phyloP scores from a whole-genome alignment of 2,113 vertebrate genomes.

The Nycticorax nycticorax region DNA sequence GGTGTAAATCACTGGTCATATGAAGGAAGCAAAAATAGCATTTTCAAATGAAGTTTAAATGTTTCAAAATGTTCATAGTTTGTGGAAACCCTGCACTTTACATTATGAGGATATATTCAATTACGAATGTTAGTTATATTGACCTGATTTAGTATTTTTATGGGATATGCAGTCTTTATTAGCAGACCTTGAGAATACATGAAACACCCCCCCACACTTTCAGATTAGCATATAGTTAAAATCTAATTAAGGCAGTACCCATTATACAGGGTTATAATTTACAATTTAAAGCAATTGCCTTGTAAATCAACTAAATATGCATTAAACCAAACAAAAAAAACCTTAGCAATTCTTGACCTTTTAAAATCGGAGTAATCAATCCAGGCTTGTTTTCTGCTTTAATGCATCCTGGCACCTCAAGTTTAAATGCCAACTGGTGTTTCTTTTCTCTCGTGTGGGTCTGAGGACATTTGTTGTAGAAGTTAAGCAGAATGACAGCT shows the following conservation, averaged over 20 bases:
- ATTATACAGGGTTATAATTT: constrained; percentile 53
- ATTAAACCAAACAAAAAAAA: constrained; percentile 52
- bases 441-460: constrained; percentile 57
- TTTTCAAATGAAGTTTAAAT: constrained; percentile 5
- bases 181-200: background rate
- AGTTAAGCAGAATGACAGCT: constrained; percentile 77
- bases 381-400: constrained; percentile 58
- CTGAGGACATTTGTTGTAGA: constrained; percentile 66
- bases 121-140: constrained; percentile 36
- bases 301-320: constrained; percentile 56
- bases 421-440: constrained; percentile 72
- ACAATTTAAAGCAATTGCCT: constrained; percentile 55
- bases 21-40: background rate
- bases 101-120: background rate
- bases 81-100: constrained; percentile 23
- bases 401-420: constrained; percentile 62
- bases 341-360: constrained; percentile 69
- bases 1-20: background rate
- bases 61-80: constrained; percentile 28
- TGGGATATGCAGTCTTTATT: background rate
- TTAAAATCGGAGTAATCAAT: constrained; percentile 71
- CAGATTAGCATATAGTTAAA: constrained; percentile 45
- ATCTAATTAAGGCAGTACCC: constrained; percentile 33
- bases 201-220: background rate
- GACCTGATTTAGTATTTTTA: background rate